phyloP scores from a whole-genome alignment of 2,888 invertebrate genomes.

The Sinohyriopsis cumingii region DNA sequence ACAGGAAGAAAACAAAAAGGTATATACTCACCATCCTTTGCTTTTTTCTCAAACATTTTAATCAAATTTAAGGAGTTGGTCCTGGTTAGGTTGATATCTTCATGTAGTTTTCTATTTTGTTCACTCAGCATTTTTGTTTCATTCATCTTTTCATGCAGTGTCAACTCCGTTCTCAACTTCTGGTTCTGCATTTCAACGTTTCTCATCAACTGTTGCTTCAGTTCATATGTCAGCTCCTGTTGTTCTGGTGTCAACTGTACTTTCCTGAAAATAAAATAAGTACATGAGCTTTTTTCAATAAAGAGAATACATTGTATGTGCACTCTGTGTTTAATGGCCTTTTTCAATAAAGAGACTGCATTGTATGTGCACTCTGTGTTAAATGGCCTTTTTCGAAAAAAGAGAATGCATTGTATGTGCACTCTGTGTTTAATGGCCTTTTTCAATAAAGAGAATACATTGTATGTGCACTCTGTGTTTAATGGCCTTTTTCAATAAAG shows the following conservation, averaged over 20 bases:
- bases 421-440: no score
- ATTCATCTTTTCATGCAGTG: constrained; percentile 54
- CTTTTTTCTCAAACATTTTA: constrained; percentile 58
- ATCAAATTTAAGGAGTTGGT: constrained; percentile 55
- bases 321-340: no score
- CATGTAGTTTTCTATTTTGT: constrained; percentile 43
- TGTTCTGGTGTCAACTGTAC: constrained; percentile 53
- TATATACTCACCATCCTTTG: constrained; percentile 53
- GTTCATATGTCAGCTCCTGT: constrained; percentile 58
- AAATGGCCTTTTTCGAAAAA: no score
- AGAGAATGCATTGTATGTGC: neutral
- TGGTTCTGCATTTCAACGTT: constrained; percentile 59
- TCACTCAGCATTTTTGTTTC: constrained; percentile 49
- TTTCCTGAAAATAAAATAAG: constrained; percentile 23
- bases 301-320: neutral
- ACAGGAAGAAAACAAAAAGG: neutral
- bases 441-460: neutral
- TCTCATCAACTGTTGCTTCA: constrained; percentile 58
- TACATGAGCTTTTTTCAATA: neutral
- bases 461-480: no score
- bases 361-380: no score
- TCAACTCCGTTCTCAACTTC: constrained; percentile 56
- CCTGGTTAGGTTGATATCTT: constrained; percentile 49
- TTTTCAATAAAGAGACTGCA: neutral
- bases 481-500: no score